These are phyloP conservation scores for Calephelis nemesis DNA, from an alignment of 1,140 invertebrate genomes.

Conservation along the genomic window DNA sequence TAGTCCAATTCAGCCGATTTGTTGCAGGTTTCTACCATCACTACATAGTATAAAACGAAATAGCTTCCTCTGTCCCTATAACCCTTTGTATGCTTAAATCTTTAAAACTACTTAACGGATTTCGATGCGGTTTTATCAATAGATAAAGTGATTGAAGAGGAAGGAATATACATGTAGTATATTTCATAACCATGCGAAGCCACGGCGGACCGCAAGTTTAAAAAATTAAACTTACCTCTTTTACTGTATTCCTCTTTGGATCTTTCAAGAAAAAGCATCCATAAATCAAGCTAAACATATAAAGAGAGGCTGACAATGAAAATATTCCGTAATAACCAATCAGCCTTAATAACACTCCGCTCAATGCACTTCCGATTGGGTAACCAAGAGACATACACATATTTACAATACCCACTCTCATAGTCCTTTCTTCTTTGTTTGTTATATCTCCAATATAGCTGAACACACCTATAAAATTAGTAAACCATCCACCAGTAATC, in stretches of 20 bases:
- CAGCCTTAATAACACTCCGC: slow-evolving; percentile 83
- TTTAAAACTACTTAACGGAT: no score
- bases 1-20: no score
- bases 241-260: slow-evolving; percentile 53
- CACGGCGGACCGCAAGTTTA: background rate
- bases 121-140: no score
- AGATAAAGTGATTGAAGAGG: no score
- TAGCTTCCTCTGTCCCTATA: no score
- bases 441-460: slow-evolving; percentile 95
- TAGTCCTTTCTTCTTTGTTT: slow-evolving; percentile 86
- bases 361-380: slow-evolving; percentile 88
- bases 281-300: slow-evolving; percentile 86
- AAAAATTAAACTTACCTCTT: slow-evolving; percentile 35
- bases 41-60: no score
- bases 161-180: no score
- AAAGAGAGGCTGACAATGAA: slow-evolving; percentile 84
- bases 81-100: no score
- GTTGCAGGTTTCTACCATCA: no score
- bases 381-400: slow-evolving; percentile 88
- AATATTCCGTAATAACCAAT: slow-evolving; percentile 91
- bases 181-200: no score
- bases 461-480: slow-evolving; percentile 93
- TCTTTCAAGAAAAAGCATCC: slow-evolving; percentile 83
- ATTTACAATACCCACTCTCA: slow-evolving; percentile 91
- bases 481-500: slow-evolving; percentile 90